phyloP scores from a whole-genome alignment of 1,140 invertebrate genomes.

The Rhizoglyphus robini region DNA sequence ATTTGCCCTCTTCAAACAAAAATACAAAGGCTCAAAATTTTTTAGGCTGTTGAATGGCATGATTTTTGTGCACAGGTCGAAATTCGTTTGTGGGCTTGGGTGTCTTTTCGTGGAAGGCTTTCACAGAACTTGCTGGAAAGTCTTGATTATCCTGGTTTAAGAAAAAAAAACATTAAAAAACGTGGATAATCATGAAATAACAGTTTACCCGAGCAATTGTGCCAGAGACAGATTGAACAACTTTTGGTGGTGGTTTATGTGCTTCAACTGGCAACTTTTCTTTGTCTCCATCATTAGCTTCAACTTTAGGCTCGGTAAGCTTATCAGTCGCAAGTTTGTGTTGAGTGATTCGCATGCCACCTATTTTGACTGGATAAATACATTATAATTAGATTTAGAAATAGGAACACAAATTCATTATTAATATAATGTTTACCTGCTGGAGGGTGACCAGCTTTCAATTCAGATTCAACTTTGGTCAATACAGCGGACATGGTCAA shows the following conservation, averaged over 20 bases:
- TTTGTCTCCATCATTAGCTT: constrained; percentile 30
- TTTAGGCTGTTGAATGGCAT: constrained; percentile 54
- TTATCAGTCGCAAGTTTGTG: constrained; percentile 52
- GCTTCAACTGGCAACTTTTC: constrained; percentile 29
- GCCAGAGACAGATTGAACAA: constrained; percentile 50
- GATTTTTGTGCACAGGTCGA: constrained; percentile 40
- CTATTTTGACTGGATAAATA: constrained; percentile 57
- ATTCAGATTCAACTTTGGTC: constrained; percentile 35
- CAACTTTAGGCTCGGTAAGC: constrained; percentile 28
- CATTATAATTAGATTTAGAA: constrained; percentile 3
- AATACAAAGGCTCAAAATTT: constrained; percentile 36
- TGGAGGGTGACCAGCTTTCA: constrained; percentile 64
- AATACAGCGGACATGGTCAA: constrained; percentile 42
- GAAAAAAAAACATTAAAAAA: constrained; percentile 15
- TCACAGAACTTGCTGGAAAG: constrained; percentile 71
- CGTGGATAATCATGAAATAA: background rate
- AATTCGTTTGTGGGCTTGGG: constrained; percentile 48
- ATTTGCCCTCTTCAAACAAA: background rate
- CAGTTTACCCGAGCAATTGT: constrained; percentile 44
- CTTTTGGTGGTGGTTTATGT: constrained; percentile 49
- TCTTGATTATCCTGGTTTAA: constrained; percentile 61
- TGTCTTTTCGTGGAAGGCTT: constrained; percentile 51
- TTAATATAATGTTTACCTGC: constrained; percentile 50
- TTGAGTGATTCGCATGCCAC: constrained; percentile 78
- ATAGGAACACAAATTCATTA: constrained; percentile 12